phyloP scores from a whole-genome alignment of 1,140 invertebrate genomes.

The Drosophila fuyamai region DNA sequence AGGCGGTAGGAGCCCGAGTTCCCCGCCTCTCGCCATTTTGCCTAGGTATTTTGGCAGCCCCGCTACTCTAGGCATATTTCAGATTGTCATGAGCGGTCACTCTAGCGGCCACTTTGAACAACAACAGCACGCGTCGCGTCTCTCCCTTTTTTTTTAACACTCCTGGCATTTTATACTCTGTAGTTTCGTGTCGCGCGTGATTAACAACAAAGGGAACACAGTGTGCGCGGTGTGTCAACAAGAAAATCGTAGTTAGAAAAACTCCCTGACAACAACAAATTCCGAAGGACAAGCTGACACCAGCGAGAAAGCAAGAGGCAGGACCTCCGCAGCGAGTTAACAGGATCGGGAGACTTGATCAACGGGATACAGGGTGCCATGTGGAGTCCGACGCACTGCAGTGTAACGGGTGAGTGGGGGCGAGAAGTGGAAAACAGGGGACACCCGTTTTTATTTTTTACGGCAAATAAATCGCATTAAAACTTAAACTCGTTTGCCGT shows the following conservation, averaged over 20 bases:
- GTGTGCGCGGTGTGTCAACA: constrained; percentile 5
- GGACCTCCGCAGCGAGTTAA: constrained; percentile 20
- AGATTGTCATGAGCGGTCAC: not conserved
- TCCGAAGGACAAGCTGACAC: not conserved
- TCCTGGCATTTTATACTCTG: constrained; percentile 12
- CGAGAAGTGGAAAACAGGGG: constrained; percentile 3
- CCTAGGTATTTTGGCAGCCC: not conserved
- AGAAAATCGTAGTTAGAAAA: constrained; percentile 5
- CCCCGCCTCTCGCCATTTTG: not conserved
- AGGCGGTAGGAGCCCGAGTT: accelerated
- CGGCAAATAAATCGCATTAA: constrained; percentile 62
- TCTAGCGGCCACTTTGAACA: constrained; percentile 17
- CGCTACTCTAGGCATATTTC: not conserved
- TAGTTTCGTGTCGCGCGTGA: constrained; percentile 31
- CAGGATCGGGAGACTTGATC: constrained; percentile 4
- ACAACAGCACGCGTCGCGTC: constrained; percentile 19
- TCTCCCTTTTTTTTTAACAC: constrained; percentile 46
- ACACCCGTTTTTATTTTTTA: constrained; percentile 39
- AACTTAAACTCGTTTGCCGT: constrained; percentile 58
- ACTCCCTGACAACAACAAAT: not conserved
- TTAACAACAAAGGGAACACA: constrained; percentile 1
- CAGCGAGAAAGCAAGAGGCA: not conserved
- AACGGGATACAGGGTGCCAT: constrained; percentile 50
- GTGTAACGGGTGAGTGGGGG: constrained; percentile 72
- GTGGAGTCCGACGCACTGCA: constrained; percentile 80